phyloP scores from a whole-genome alignment of 2,113 vertebrate genomes.

The Apaloderma vittatum region DNA sequence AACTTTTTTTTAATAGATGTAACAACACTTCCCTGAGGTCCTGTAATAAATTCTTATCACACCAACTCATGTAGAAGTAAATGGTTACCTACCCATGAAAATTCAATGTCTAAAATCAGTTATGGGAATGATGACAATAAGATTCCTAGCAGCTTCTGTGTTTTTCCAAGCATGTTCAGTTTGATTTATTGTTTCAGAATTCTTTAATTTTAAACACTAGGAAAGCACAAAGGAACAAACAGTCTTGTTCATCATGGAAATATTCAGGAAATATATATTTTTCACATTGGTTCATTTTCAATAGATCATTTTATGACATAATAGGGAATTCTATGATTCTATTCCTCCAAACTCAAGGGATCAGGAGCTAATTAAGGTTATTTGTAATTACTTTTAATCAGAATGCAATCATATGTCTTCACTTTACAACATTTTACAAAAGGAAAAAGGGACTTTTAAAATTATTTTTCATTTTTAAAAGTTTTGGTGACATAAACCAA shows the following conservation, averaged over 20 bases:
- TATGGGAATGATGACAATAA: background rate
- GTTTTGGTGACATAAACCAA: background rate
- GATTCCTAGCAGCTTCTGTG: background rate
- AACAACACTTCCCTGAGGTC: conserved; percentile 75
- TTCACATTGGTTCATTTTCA: background rate
- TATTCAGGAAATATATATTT: background rate
- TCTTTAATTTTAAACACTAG: background rate
- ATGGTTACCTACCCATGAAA: conserved; percentile 66
- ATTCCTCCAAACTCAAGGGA: background rate
- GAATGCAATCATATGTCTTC: background rate
- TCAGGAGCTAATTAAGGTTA: conserved; percentile 30
- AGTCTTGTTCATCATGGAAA: background rate
- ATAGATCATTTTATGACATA: background rate
- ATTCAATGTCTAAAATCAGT: conserved; percentile 23
- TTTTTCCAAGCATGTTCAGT: background rate
- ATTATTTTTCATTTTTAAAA: background rate
- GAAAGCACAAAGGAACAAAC: background rate
- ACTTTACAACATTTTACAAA: background rate
- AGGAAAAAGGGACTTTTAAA: background rate
- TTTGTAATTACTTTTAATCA: conserved; percentile 26
- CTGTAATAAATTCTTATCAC: conserved; percentile 77
- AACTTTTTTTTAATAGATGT: conserved; percentile 79
- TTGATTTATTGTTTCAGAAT: background rate
- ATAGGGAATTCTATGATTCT: background rate
- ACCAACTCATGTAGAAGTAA: conserved; percentile 55